Evolutionary conservation across 2,113 vertebrate genomes (phyloP), one percentile per base, ranked within the genome.

Genomic region (Macrotis lagotis): DNA sequence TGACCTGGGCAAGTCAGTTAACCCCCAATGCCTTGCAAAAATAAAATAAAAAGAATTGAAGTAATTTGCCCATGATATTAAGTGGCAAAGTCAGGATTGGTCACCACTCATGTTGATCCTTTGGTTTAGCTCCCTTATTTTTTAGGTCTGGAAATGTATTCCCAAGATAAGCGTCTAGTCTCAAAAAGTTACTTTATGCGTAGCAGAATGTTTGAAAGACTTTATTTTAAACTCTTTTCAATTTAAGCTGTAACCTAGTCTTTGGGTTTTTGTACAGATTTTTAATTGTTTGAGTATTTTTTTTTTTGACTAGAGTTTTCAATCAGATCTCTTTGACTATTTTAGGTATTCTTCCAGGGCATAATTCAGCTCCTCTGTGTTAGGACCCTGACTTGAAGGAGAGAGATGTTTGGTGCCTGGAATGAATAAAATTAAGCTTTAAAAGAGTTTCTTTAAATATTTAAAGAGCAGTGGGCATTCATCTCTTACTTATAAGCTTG

Each of bases 141-240:
- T 37, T 83, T 83, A 44, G 37, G 19, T 24, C 66, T 83, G n/a
- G 19, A 83, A 83, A 83, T 83, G 22, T 83, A 44, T 83, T 83
- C 66, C n/a, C 66, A 19, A 44, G 66, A 44, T 0, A 83, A 83
- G 66, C 44, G 19, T 44, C n/a, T 19, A 83, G n/a, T 14, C 66
- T 74, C 5, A 74, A 14, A 74, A 74, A 22, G 66, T 19, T 83
- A 44, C 66, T 66, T 83, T 44, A 19, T 8, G 66, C 44, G 16
- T 83, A 7, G 7, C n/a, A 83, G 66, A n/a, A 44, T 83, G n/a
- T n/a, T 83, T 83, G 89, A 31, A 26, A 74, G 47, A 88, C 52
- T 95, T 92, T 52, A 6, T 93, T 91, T 90, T 49, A 91, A 83
- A 88, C 48, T 93, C 44, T 22, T 91, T 95, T 91, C 47, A 52